These are phyloP conservation scores for Flexamia atlantica DNA, from an alignment of 2,888 invertebrate species.

Conservation along the genomic window DNA sequence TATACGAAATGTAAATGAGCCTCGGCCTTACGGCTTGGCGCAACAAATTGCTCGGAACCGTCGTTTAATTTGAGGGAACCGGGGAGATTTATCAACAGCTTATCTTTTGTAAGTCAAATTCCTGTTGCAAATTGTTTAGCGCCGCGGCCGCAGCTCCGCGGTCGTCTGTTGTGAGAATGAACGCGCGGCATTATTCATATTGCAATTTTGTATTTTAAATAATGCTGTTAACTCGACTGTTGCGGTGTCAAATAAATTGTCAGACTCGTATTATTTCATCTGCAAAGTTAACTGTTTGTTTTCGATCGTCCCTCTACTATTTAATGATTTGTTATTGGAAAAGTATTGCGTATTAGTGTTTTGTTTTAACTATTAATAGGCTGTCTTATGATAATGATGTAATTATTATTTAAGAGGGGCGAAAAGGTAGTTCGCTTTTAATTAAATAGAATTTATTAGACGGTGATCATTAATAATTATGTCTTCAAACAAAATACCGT, in stretches of 20 bases:
- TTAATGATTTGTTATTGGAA: too few species aligned
- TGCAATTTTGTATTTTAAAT: conserved; percentile 15
- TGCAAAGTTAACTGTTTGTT: too few species aligned
- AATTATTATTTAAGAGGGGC: too few species aligned
- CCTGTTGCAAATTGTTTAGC: conserved; percentile 29
- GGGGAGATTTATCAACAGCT: conserved; percentile 51
- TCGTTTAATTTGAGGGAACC: conserved; percentile 55
- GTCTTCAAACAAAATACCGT: too few species aligned
- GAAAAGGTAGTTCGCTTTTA: too few species aligned
- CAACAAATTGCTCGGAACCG: conserved; percentile 55
- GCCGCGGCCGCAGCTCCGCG: conserved; percentile 15
- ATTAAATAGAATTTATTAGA: too few species aligned
- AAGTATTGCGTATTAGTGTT: too few species aligned
- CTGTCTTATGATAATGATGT: too few species aligned
- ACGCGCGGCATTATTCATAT: conserved; percentile 8
- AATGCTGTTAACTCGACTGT: neutral
- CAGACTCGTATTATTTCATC: neutral
- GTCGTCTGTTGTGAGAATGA: neutral
- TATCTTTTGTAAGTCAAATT: conserved; percentile 59
- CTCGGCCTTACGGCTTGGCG: neutral
- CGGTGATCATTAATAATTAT: too few species aligned
- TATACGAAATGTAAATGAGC: conserved; percentile 27
- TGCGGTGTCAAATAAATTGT: neutral
- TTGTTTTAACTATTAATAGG: too few species aligned
- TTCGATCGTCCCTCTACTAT: too few species aligned